Conservation (phyloP, 2,888 invertebrate genomes). For the Lutraria lutraria region DNA sequence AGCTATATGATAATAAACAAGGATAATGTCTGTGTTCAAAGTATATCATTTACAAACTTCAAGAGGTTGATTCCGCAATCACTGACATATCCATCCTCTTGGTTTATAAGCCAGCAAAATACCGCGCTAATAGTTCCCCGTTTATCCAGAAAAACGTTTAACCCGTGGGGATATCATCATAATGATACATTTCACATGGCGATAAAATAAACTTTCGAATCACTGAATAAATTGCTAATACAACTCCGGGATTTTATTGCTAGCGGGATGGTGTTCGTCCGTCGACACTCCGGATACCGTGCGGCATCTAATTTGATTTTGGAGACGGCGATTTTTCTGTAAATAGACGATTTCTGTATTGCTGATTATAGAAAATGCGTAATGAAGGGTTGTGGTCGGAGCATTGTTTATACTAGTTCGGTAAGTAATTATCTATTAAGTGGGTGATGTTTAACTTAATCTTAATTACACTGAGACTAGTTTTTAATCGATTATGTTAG, state of each 20-base stretch:
- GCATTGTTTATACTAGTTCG: slow-evolving; percentile 58
- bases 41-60: too few species aligned
- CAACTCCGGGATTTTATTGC: slow-evolving; percentile 66
- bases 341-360: slow-evolving; percentile 63
- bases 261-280: slow-evolving; percentile 60
- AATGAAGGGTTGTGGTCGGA: slow-evolving; percentile 64
- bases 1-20: too few species aligned
- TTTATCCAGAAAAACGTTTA: slow-evolving; percentile 40
- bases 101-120: not conserved
- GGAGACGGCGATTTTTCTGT: slow-evolving; percentile 62
- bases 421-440: slow-evolving; percentile 71
- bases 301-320: slow-evolving; percentile 59
- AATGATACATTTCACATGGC: slow-evolving; percentile 70
- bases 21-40: too few species aligned
- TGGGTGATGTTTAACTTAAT: slow-evolving; percentile 65
- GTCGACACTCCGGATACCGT: slow-evolving; percentile 56
- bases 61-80: too few species aligned
- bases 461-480: slow-evolving; percentile 64
- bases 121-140: slow-evolving; percentile 19
- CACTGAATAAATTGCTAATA: slow-evolving; percentile 65
- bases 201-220: slow-evolving; percentile 66
- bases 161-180: slow-evolving; percentile 47
- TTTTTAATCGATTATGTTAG: slow-evolving; percentile 62
- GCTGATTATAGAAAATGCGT: slow-evolving; percentile 69
- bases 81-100: too few species aligned